Percentiles rank a stretch among this genome's conserved stretches.
phyloP scores from a whole-genome alignment of 2,797 vertebrate species.

The Gorsachius magnificus region DNA sequence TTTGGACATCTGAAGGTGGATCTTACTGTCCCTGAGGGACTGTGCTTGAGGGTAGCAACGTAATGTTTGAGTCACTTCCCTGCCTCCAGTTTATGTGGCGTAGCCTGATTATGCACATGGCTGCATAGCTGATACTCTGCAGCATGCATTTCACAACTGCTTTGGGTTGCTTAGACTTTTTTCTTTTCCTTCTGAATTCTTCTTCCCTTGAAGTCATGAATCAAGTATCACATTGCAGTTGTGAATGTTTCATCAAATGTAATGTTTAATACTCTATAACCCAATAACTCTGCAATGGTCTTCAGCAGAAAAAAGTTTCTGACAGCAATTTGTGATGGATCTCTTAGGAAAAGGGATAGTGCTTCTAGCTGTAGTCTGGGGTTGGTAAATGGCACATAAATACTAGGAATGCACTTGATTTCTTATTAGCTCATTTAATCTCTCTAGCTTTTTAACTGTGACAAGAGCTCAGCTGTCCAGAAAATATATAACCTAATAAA shows the following conservation, averaged over 20 bases:
- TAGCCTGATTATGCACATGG: constrained; percentile 3
- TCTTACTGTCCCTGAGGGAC: not conserved
- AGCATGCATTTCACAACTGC: constrained; percentile 5
- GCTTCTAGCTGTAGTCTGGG: not conserved
- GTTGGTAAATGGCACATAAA: not conserved
- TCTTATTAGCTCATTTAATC: not conserved
- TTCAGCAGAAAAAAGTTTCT: not conserved
- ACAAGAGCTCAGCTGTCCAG: constrained; percentile 1
- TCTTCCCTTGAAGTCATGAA: not conserved
- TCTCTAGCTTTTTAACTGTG: not conserved
- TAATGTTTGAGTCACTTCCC: not conserved
- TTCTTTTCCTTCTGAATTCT: not conserved
- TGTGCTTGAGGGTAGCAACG: not conserved
- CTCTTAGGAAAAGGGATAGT: not conserved
- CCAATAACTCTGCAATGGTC: not conserved
- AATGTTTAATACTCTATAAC: constrained; percentile 1
- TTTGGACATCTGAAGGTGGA: not conserved
- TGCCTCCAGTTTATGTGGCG: not conserved
- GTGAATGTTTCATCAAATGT: constrained; percentile 36
- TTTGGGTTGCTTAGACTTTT: not conserved
- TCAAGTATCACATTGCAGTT: not conserved
- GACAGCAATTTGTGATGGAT: not conserved
- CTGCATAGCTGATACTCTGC: not conserved
- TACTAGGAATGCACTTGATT: not conserved
- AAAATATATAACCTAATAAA: not conserved